These are phyloP conservation scores for Drosophila tristis DNA, from an alignment of 1,140 invertebrate species.

Conservation along the genomic window DNA sequence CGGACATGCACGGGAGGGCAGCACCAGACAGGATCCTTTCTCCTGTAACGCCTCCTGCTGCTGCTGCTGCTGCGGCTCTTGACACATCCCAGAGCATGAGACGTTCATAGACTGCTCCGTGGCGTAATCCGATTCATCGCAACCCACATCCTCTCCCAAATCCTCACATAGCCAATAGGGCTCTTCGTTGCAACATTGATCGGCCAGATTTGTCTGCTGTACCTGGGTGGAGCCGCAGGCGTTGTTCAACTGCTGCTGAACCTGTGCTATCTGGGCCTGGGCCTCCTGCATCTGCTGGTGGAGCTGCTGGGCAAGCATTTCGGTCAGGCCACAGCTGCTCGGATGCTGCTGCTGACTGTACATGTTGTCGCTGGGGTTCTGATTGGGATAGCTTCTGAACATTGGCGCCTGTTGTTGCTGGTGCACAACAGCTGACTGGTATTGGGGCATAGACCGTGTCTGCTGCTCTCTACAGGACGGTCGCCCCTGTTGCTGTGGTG, in stretches of 20 bases:
- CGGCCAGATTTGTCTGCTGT: slow-evolving; percentile 9
- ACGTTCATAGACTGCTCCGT: no score
- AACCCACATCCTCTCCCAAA: background rate
- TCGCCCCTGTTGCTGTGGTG: background rate
- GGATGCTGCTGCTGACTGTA: no score
- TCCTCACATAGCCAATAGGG: background rate
- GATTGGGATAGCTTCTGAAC: background rate
- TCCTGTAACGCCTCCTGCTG: background rate
- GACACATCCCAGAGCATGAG: no score
- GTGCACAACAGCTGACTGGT: background rate
- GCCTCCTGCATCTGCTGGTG: slow-evolving; percentile 56
- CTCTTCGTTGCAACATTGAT: background rate
- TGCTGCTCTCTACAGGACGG: background rate
- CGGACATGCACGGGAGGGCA: no score
- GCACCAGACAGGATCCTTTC: no score
- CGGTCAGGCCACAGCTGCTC: slow-evolving; percentile 30
- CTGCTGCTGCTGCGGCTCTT: background rate
- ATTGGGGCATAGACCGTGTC: background rate
- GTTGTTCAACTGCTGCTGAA: slow-evolving; percentile 48
- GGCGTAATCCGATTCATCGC: background rate
- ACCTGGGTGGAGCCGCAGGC: slow-evolving; percentile 15
- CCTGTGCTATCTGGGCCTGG: slow-evolving; percentile 50
- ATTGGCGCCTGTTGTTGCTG: slow-evolving; percentile 1
- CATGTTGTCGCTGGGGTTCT: no score
- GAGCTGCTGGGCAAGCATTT: slow-evolving; percentile 51